Conservation (phyloP, 1,140 invertebrate species). For the Alviniconcha marisindica region DNA sequence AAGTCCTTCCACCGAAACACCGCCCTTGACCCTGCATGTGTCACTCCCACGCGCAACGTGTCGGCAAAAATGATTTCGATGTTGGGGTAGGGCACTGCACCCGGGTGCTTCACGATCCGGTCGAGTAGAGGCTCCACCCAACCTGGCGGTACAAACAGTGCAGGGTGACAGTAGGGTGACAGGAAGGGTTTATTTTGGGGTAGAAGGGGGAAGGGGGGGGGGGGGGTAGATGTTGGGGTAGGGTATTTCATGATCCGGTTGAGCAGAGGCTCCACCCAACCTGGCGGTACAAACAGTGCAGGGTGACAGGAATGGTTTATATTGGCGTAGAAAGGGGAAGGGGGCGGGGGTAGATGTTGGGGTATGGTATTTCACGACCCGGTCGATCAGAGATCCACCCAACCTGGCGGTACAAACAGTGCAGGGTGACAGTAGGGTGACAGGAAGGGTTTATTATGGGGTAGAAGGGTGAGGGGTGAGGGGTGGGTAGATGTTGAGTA, state of each 20-base stretch:
- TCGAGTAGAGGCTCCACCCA: slow-evolving; percentile 95
- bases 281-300: slow-evolving; percentile 79
- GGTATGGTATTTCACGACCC: slow-evolving; percentile 86
- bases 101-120: slow-evolving; percentile 83
- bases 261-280: slow-evolving; percentile 96
- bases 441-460: too few species aligned
- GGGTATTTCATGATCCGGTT: slow-evolving; percentile 83
- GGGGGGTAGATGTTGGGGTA: slow-evolving; percentile 92
- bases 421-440: too few species aligned
- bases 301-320: too few species aligned
- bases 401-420: slow-evolving; percentile 83
- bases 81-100: slow-evolving; percentile 88
- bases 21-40: slow-evolving; percentile 41
- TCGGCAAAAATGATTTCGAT: slow-evolving; percentile 98
- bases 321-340: too few species aligned
- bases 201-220: too few species aligned
- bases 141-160: slow-evolving; percentile 81
- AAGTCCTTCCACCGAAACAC: slow-evolving; percentile 93
- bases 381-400: slow-evolving; percentile 93
- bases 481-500: too few species aligned
- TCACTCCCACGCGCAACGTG: slow-evolving; percentile 81
- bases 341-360: too few species aligned
- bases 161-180: too few species aligned
- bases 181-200: too few species aligned
- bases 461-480: too few species aligned